These are phyloP conservation scores for Ochotona princeps DNA, from an alignment of 2,113 vertebrate species.

Conservation along the genomic window DNA sequence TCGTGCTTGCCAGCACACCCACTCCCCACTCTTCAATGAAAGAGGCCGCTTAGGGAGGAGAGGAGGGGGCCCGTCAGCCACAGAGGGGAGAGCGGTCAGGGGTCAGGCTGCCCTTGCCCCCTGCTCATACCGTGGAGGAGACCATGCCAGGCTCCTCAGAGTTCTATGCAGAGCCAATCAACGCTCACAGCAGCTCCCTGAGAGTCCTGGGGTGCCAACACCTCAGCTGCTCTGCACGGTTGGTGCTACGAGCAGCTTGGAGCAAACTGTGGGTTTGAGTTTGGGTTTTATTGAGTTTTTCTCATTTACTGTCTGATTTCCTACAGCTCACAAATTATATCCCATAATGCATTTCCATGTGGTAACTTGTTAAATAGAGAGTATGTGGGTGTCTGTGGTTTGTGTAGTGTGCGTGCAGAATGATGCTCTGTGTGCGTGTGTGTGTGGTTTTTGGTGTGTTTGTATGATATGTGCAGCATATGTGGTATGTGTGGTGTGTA, in stretches of 20 bases:
- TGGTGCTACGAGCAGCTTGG: neutral
- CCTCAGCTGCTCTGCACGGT: neutral
- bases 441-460: too few species aligned
- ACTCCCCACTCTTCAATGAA: neutral
- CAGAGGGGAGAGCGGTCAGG: neutral
- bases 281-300: conserved; percentile 22
- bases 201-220: neutral
- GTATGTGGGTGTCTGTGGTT: neutral
- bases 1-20: neutral
- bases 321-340: neutral
- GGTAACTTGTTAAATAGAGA: neutral
- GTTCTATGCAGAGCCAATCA: neutral
- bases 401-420: too few species aligned
- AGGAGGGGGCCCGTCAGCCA: neutral
- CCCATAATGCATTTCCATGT: neutral
- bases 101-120: neutral
- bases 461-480: too few species aligned
- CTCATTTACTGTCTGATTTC: neutral
- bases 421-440: neutral
- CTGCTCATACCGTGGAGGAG: neutral
- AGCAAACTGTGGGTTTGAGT: neutral
- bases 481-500: too few species aligned
- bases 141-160: fast-evolving
- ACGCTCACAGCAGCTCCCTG: neutral
- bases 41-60: neutral